Evolutionary conservation across 2,888 invertebrate species (phyloP).

Genomic region (Netelia virgata): DNA sequence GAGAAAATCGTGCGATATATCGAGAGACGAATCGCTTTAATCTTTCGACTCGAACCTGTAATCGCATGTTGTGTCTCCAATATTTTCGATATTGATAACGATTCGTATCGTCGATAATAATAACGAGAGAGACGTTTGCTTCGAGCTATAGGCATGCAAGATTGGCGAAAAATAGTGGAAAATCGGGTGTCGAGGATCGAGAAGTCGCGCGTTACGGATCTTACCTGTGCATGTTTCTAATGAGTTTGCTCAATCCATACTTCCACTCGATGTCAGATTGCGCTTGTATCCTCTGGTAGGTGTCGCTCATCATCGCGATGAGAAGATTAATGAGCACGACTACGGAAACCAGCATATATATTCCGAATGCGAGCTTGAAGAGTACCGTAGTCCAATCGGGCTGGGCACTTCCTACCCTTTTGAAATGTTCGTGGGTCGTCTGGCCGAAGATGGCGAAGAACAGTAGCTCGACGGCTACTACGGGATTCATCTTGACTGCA

Average conservation of each 20-base stretch:
- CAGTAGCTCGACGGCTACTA: constrained; percentile 97
- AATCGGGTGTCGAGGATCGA: background rate
- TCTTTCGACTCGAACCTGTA: too few species aligned
- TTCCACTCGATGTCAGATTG: constrained; percentile 99
- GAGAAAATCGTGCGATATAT: too few species aligned
- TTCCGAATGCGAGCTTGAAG: constrained; percentile 95
- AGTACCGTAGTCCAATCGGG: constrained; percentile 94
- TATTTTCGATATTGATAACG: too few species aligned
- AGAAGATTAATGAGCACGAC: constrained; percentile 99
- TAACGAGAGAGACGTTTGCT: too few species aligned
- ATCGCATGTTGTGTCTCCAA: too few species aligned
- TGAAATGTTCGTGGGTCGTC: constrained; percentile 92
- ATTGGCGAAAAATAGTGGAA: constrained; percentile 7
- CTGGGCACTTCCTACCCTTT: constrained; percentile 88
- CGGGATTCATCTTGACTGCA: constrained; percentile 96
- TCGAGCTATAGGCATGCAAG: constrained; percentile 15
- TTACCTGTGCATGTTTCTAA: constrained; percentile 96
- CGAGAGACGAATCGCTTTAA: too few species aligned
- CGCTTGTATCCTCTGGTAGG: constrained; percentile 99
- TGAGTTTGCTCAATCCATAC: constrained; percentile 98
- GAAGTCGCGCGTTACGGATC: constrained; percentile 55
- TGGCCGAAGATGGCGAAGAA: constrained; percentile 99
- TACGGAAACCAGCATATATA: constrained; percentile 99
- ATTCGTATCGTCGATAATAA: too few species aligned
- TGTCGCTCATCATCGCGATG: constrained; percentile 99